A percentile compares a stretch with the other conserved stretches of the same genome.
Evolutionary conservation across 1,140 invertebrate genomes (phyloP).

Genomic region (Monochamus saltuarius): DNA sequence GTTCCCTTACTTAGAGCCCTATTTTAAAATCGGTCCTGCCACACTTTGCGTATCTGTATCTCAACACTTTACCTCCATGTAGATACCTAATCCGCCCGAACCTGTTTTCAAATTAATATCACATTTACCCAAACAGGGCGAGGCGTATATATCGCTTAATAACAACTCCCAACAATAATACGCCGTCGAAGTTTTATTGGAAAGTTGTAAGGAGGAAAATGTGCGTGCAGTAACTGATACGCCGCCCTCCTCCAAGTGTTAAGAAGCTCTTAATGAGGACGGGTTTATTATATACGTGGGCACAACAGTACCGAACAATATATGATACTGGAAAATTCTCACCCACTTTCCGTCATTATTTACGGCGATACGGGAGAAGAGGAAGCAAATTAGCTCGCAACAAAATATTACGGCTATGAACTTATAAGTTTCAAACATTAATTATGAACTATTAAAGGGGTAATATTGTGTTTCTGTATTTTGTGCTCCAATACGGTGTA

Average conservation of each 20-base stretch:
- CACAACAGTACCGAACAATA: neutral
- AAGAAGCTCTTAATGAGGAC: conserved; percentile 30
- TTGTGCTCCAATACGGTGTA: no score
- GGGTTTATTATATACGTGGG: conserved; percentile 7
- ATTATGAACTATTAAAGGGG: conserved; percentile 8
- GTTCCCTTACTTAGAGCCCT: no score
- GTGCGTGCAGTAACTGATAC: conserved; percentile 32
- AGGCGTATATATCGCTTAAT: no score
- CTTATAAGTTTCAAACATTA: conserved; percentile 12
- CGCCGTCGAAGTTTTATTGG: conserved; percentile 15
- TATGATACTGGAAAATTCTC: conserved; percentile 20
- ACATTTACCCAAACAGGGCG: no score
- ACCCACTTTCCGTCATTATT: conserved; percentile 10
- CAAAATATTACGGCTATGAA: conserved; percentile 13
- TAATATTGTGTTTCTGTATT: no score
- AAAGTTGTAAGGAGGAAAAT: conserved; percentile 27
- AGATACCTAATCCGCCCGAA: no score
- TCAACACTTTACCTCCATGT: no score
- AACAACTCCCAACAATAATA: no score
- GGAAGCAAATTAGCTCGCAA: conserved; percentile 8
- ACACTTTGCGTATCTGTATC: no score
- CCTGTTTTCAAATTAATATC: no score
- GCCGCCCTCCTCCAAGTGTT: conserved; percentile 27
- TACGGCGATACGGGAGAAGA: conserved; percentile 7
- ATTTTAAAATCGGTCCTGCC: no score